Evolutionary conservation across 2,113 vertebrate genomes (phyloP).

Genomic region (Cervus canadensis): DNA sequence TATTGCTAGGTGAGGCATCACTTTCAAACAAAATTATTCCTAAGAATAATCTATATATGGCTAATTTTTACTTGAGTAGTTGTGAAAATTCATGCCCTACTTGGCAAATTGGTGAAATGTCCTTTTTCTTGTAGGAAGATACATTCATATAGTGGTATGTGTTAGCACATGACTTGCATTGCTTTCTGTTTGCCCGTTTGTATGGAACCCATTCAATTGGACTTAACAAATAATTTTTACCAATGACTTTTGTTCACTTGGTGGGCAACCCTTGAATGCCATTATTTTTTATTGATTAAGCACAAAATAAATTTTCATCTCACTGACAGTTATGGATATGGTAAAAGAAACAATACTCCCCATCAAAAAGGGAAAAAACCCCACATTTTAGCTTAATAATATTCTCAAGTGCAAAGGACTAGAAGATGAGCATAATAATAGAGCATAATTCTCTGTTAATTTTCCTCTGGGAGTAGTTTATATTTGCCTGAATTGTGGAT

Average conservation of each 20-base stretch:
- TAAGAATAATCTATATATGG: not conserved
- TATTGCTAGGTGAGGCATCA: slow-evolving; percentile 26
- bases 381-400: not conserved
- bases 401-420: not conserved
- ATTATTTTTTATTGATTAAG: not conserved
- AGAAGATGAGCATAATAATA: not conserved
- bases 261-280: not conserved
- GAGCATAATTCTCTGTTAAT: not conserved
- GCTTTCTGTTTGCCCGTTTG: not conserved
- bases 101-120: not conserved
- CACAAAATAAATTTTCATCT: not conserved
- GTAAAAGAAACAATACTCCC: not conserved
- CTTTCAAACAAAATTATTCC: slow-evolving; percentile 42
- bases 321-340: not conserved
- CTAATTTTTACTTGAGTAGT: slow-evolving; percentile 30
- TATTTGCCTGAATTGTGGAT: not conserved
- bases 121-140: not conserved
- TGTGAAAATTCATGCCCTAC: slow-evolving; percentile 4
- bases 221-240: not conserved
- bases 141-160: not conserved
- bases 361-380: not conserved
- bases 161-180: not conserved
- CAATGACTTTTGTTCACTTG: not conserved
- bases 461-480: not conserved
- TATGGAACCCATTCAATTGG: not conserved